Conservation (phyloP, 2,888 invertebrate genomes). For the Chrysolina oricalcia region DNA sequence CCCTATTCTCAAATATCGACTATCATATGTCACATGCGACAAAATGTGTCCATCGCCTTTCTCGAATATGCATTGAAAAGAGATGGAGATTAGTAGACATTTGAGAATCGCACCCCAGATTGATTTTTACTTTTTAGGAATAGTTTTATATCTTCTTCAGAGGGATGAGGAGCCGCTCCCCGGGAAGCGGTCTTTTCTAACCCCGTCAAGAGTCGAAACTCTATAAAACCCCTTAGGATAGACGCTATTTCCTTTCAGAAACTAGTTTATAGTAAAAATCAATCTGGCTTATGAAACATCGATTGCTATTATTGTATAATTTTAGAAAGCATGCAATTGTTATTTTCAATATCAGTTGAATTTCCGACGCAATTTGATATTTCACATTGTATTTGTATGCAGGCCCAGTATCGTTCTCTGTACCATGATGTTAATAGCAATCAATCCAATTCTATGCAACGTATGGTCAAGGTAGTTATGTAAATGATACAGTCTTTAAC, state of each 20-base stretch:
- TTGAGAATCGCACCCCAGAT: no score
- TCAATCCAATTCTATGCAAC: constrained; percentile 10
- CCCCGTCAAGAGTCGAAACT: no score
- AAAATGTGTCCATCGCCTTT: no score
- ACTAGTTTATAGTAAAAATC: not conserved
- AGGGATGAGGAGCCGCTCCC: no score
- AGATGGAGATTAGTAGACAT: no score
- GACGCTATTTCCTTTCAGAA: not conserved
- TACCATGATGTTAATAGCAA: not conserved
- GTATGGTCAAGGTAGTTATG: constrained; percentile 27
- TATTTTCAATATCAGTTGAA: not conserved
- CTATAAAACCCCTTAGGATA: no score
- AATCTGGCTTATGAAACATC: not conserved
- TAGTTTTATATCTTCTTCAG: no score
- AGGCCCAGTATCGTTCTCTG: not conserved
- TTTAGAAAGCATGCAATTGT: constrained; percentile 9
- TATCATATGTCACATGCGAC: no score
- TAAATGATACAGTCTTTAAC: constrained; percentile 18
- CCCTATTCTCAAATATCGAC: no score
- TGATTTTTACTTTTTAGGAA: no score
- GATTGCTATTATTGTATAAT: not conserved
- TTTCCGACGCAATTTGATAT: not conserved
- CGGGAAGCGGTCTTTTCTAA: no score
- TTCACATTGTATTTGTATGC: constrained; percentile 15
- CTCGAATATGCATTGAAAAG: no score